Evolutionary conservation across 2,113 vertebrate genomes (phyloP).

Genomic region (Zeus faber): DNA sequence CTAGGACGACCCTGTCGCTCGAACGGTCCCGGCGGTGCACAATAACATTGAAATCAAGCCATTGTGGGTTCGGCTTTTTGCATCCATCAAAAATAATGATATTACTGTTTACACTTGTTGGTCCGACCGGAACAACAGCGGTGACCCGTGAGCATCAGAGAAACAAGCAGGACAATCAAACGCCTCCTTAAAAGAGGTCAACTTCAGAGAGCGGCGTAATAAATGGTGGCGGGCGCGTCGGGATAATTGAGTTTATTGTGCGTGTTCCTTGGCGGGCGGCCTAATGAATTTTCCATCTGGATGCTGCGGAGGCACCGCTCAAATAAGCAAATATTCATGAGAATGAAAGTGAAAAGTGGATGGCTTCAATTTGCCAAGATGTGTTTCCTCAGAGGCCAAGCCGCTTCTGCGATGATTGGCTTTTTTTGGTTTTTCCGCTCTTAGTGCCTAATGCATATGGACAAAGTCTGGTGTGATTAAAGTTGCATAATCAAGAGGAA

Average conservation of each 20-base stretch:
- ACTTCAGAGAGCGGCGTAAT: too few relatives aligned
- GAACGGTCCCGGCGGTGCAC: too few relatives aligned
- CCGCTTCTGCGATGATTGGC: background rate
- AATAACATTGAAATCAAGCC: too few relatives aligned
- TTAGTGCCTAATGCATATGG: background rate
- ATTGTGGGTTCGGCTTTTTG: too few relatives aligned
- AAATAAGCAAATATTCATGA: conserved; percentile 43
- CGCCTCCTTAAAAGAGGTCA: too few relatives aligned
- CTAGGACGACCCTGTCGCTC: too few relatives aligned
- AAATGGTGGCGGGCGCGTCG: conserved; percentile 9
- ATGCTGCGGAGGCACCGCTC: conserved; percentile 25
- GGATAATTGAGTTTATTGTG: conserved; percentile 54
- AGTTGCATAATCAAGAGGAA: background rate
- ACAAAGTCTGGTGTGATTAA: background rate
- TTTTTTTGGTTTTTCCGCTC: too few relatives aligned
- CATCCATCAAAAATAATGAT: too few relatives aligned
- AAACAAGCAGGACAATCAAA: too few relatives aligned
- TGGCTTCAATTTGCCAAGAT: conserved; percentile 3
- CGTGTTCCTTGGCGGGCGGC: conserved; percentile 38
- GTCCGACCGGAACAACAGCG: too few relatives aligned
- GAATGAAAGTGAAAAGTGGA: conserved; percentile 18
- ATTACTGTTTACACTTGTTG: too few relatives aligned
- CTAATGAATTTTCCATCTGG: conserved; percentile 54
- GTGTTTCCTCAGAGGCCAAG: background rate
- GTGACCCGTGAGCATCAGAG: too few relatives aligned